phyloP scores from a whole-genome alignment of 2,888 invertebrate genomes.

The Nipponacmea schrenckii region DNA sequence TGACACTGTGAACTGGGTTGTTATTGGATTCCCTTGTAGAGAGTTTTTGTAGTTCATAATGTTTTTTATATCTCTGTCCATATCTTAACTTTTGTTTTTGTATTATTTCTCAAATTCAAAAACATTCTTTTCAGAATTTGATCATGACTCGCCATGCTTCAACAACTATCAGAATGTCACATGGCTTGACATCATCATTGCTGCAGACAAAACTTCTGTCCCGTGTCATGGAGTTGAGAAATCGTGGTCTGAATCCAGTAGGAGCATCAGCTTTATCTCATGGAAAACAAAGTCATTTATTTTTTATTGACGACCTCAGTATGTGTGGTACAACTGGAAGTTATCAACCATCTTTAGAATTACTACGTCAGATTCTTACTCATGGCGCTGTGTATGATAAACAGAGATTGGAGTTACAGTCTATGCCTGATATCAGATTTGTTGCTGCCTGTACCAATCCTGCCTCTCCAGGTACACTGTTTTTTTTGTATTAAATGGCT shows the following conservation, averaged over 20 bases:
- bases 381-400: constrained; percentile 55
- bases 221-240: constrained; percentile 52
- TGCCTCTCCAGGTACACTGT: constrained; percentile 59
- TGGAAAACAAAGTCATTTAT: constrained; percentile 48
- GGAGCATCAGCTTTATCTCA: constrained; percentile 33
- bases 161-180: constrained; percentile 56
- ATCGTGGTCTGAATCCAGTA: constrained; percentile 43
- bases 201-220: constrained; percentile 53
- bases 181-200: constrained; percentile 50
- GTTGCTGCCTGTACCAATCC: constrained; percentile 60
- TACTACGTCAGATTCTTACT: constrained; percentile 58
- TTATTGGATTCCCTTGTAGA: neutral
- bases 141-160: constrained; percentile 51
- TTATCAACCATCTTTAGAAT: constrained; percentile 59
- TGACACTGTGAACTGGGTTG: too few relatives aligned
- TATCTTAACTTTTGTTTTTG: too few relatives aligned
- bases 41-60: neutral
- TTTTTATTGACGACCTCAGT: constrained; percentile 65
- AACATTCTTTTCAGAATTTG: constrained; percentile 46
- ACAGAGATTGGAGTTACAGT: constrained; percentile 53
- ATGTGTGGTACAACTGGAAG: constrained; percentile 48
- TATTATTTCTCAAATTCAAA: neutral
- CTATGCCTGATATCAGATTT: constrained; percentile 53
- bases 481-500: neutral
- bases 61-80: too few relatives aligned